phyloP scores from a whole-genome alignment of 37 sponge, comb jelly and placozoan genomes.

The Petrosia ficiformis region DNA sequence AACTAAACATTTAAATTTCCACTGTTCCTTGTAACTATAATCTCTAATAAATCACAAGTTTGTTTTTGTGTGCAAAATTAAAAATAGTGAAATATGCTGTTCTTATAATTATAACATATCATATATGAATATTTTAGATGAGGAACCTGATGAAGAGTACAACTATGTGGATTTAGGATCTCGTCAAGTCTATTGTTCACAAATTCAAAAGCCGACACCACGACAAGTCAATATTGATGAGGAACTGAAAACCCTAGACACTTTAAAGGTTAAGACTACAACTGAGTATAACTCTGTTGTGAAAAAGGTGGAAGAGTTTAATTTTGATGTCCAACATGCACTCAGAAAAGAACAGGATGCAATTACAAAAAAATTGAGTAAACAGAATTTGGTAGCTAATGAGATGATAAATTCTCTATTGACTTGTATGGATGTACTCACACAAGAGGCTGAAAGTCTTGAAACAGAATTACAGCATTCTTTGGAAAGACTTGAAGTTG shows the following conservation, averaged over 20 bases:
- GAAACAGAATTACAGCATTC: not conserved
- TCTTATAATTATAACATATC: no score
- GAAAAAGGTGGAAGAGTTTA: not conserved
- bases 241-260: not conserved
- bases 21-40: no score
- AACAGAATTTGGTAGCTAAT: not conserved
- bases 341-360: not conserved
- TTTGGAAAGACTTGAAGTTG: not conserved
- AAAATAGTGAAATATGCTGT: no score
- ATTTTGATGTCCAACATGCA: not conserved
- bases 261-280: not conserved
- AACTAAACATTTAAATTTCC: no score
- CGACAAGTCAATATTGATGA: not conserved
- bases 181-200: no score
- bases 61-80: no score
- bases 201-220: not conserved
- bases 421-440: not conserved
- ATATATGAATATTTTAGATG: no score
- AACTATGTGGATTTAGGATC: no score
- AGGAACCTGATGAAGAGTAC: no score
- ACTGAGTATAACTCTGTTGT: not conserved
- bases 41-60: no score
- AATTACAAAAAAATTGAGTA: not conserved
- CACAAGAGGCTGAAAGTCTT: not conserved
- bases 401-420: not conserved